Conservation (phyloP, 2,888 invertebrate species). For the Rhimphoctona megacephalus region DNA sequence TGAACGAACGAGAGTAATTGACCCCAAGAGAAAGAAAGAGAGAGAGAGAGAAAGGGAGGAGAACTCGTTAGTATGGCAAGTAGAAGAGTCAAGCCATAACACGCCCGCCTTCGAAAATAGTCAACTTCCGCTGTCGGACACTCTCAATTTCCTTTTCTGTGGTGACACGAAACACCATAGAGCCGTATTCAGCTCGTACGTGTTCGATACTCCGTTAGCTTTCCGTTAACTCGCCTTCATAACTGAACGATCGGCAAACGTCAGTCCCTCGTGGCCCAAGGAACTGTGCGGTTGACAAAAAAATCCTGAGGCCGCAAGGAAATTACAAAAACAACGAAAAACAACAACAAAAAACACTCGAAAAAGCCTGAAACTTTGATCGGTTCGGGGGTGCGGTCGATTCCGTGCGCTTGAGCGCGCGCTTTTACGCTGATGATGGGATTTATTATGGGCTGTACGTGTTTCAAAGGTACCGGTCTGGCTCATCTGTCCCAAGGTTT, state of each 20-base stretch:
- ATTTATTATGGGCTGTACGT: slow-evolving; percentile 97
- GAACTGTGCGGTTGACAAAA: slow-evolving; percentile 13
- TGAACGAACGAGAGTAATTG: slow-evolving; percentile 15
- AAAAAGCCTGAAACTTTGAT: slow-evolving; percentile 3
- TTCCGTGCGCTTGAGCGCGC: slow-evolving; percentile 69
- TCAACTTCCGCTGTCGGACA: slow-evolving; percentile 55
- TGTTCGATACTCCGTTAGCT: slow-evolving; percentile 30
- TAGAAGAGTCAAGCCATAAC: not conserved
- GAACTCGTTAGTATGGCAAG: slow-evolving; percentile 6
- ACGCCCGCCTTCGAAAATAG: not conserved
- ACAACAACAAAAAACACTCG: slow-evolving; percentile 4
- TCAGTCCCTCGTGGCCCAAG: slow-evolving; percentile 6
- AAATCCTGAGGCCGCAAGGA: not conserved
- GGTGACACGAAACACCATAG: slow-evolving; percentile 3
- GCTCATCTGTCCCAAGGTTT: slow-evolving; percentile 83
- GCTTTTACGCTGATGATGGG: slow-evolving; percentile 91
- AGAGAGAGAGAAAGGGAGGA: not conserved
- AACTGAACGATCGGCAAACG: slow-evolving; percentile 11
- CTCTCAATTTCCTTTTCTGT: slow-evolving; percentile 57
- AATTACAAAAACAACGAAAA: slow-evolving; percentile 1
- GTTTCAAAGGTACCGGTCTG: slow-evolving; percentile 92
- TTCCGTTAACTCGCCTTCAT: slow-evolving; percentile 29
- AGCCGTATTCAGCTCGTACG: slow-evolving; percentile 41
- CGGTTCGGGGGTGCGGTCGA: slow-evolving; percentile 72
- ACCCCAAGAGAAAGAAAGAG: not conserved